Evolutionary conservation across 1,140 invertebrate genomes (phyloP), one percentile per base, ranked within the genome.

Genomic region (Aphelinus atriplicis): DNA sequence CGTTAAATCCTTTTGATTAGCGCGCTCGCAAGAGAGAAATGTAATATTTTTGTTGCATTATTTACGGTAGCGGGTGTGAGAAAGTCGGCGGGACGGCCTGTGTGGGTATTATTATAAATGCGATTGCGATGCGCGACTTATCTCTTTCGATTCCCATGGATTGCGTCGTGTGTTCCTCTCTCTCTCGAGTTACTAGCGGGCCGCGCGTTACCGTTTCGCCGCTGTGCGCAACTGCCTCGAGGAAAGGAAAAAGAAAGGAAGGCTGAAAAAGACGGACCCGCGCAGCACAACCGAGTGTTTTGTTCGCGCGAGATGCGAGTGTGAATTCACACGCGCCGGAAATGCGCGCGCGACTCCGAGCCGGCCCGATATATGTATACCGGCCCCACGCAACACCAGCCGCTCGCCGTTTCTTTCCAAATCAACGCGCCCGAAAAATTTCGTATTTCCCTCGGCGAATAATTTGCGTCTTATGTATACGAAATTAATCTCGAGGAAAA

Each of bases 291-390:
- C 48, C 61, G 61, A 7, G 2, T 45, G 57, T 62, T 62, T 48
- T 10, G 58, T 71, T 62, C 26, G 61, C 2, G 42, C n/a, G 7
- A 47, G 63, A 26, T 26, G 26, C 46, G 48, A n/a, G 46, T n/a
- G 26, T 26, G 26, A 26, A 26, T 57, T 74, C 72, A 74, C 72
- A 74, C 65, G 58, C 65, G 26, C 56, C 65, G 72, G 72, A 68
- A 74, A 56, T 26, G 26, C 26, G 26, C 45, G 57, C 51, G 58
- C 46, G 43, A 68, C 45, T 43, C 2, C 50, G 46, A 74, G 61
- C 63, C 46, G 46, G 26, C 26, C 26, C 26, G 26, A 26, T 26
- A 26, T 26, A 26, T 26, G 26, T 26, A 26, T 26, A 26, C 26
- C 26, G 26, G 26, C 26, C 26, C 26, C 26, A 26, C 26, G 26